Percentiles rank a stretch among this genome's conserved stretches.
Conservation (phyloP, 2,113 vertebrate genomes). For the Fregata magnificens region DNA sequence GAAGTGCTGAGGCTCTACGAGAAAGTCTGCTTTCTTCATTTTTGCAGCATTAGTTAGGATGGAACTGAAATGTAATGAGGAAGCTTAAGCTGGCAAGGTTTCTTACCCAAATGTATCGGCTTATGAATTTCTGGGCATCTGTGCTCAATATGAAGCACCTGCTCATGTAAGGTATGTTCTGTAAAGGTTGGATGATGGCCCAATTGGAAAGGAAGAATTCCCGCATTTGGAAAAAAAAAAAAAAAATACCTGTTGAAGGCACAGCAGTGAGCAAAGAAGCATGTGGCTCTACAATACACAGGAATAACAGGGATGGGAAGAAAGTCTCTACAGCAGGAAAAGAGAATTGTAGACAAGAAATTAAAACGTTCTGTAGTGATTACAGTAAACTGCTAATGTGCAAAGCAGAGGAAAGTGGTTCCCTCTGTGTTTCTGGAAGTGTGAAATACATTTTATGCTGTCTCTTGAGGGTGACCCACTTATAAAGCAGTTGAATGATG, state of each 20-base stretch:
- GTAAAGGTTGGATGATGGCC: slow-evolving; percentile 6
- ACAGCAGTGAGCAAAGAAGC: background rate
- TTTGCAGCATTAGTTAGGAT: background rate
- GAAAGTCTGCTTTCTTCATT: background rate
- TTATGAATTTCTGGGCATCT: slow-evolving; percentile 36
- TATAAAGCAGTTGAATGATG: background rate
- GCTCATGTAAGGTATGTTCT: background rate
- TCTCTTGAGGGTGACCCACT: background rate
- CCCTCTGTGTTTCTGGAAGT: background rate
- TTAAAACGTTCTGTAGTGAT: background rate
- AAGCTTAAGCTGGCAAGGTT: slow-evolving; percentile 9
- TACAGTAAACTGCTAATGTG: background rate
- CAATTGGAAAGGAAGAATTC: background rate
- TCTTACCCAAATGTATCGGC: background rate
- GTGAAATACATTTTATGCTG: background rate
- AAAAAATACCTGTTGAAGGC: slow-evolving; percentile 33
- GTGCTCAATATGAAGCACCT: slow-evolving; percentile 29
- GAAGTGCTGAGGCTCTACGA: background rate
- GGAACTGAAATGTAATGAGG: background rate
- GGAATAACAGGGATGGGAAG: background rate
- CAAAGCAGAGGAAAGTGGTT: background rate
- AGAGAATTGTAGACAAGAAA: background rate
- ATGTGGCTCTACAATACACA: background rate
- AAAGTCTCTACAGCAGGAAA: background rate
- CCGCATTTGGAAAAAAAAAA: background rate